Evolutionary conservation across 1,140 invertebrate species (phyloP).

Genomic region (Ceratina australensis): DNA sequence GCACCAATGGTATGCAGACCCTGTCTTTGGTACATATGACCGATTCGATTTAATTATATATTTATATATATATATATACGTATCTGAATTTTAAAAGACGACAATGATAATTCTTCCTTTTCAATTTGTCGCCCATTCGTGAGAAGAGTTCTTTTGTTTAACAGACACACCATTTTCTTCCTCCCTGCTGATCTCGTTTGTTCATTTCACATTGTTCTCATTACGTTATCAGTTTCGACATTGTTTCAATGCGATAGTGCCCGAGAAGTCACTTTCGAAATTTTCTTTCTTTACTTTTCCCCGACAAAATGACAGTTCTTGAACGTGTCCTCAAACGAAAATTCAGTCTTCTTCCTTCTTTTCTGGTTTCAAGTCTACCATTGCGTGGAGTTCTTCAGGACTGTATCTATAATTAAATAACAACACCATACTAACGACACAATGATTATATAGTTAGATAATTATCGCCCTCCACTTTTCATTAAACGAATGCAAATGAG

Average conservation of each 20-base stretch:
- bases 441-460: too few species aligned
- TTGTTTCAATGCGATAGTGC: slow-evolving; percentile 31
- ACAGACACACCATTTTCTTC: slow-evolving; percentile 47
- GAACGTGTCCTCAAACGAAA: slow-evolving; percentile 64
- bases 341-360: slow-evolving; percentile 95
- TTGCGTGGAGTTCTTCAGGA: slow-evolving; percentile 94
- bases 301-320: slow-evolving; percentile 59
- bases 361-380: slow-evolving; percentile 96
- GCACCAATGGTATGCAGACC: slow-evolving; percentile 80
- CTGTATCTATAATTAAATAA: slow-evolving; percentile 84
- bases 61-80: not conserved
- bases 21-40: slow-evolving; percentile 80
- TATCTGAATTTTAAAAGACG: slow-evolving; percentile 52
- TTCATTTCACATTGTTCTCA: slow-evolving; percentile 57
- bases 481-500: not conserved
- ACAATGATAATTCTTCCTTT: slow-evolving; percentile 44
- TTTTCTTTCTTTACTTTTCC: slow-evolving; percentile 28
- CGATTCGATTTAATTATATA: slow-evolving; percentile 69
- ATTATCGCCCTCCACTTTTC: too few species aligned
- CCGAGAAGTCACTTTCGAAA: slow-evolving; percentile 39
- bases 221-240: slow-evolving; percentile 34
- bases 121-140: slow-evolving; percentile 9
- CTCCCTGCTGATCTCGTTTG: slow-evolving; percentile 42
- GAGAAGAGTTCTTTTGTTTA: slow-evolving; percentile 48
- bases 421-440: not conserved